phyloP scores from a whole-genome alignment of 2,113 vertebrate species.

The Urocolius indicus region DNA sequence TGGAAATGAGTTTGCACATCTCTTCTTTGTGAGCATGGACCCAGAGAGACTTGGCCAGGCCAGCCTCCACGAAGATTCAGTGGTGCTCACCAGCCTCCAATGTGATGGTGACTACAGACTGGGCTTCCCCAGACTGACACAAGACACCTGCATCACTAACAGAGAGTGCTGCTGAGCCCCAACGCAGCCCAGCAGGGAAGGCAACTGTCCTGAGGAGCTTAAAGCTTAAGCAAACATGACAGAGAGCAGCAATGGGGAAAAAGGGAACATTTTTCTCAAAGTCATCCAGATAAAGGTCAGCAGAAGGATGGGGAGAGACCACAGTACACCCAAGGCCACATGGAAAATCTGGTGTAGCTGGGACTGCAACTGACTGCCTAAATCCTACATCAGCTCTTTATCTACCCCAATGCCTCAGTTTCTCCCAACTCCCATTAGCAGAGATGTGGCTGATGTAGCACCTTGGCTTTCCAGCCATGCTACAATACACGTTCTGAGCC shows the following conservation, averaged over 20 bases:
- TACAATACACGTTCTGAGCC: background rate
- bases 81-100: background rate
- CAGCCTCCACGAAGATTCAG: accelerated
- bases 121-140: background rate
- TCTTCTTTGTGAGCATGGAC: accelerated
- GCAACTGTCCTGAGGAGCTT: background rate
- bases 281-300: background rate
- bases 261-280: background rate
- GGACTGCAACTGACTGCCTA: background rate
- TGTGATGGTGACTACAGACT: accelerated
- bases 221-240: background rate
- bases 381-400: background rate
- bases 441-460: background rate
- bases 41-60: background rate
- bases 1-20: background rate
- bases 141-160: background rate
- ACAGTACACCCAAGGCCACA: background rate
- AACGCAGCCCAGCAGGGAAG: accelerated
- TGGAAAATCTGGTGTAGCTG: background rate
- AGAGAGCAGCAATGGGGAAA: background rate
- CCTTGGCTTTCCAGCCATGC: background rate
- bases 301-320: background rate
- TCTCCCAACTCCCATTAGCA: background rate
- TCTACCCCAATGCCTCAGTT: background rate
- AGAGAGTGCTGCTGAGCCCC: background rate